phyloP scores from a whole-genome alignment of 2,113 vertebrate genomes.

The Lepidothrix coronata region DNA sequence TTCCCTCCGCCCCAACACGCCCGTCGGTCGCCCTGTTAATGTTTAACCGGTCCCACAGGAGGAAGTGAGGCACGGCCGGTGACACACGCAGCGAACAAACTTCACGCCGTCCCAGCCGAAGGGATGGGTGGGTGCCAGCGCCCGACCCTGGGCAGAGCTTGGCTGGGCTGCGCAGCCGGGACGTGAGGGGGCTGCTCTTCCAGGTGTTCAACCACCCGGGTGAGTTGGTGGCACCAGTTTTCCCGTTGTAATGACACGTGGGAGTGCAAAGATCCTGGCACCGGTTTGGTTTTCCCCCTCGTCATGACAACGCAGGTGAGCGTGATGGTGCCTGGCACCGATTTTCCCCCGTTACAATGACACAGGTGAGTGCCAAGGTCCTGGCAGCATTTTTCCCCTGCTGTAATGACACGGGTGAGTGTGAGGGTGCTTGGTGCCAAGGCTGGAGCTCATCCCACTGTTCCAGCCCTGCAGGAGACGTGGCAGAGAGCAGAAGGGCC shows the following conservation, averaged over 20 bases:
- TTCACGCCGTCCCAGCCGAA: fast-evolving
- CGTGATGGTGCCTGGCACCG: fast-evolving
- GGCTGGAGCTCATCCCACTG: fast-evolving
- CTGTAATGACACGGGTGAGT: background rate
- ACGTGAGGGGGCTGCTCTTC: fast-evolving
- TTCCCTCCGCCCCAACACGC: background rate
- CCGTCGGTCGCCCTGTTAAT: background rate
- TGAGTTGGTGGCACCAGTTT: no score
- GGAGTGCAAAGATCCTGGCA: fast-evolving
- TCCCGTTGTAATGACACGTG: background rate
- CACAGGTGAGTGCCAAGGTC: fast-evolving
- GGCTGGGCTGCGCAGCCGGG: fast-evolving
- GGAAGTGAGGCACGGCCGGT: background rate
- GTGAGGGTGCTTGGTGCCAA: fast-evolving
- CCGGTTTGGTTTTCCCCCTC: fast-evolving
- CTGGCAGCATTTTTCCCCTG: fast-evolving
- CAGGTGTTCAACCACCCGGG: fast-evolving
- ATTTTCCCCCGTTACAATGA: background rate
- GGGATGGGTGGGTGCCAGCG: background rate
- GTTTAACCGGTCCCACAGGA: background rate
- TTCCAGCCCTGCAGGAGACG: fast-evolving
- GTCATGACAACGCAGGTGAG: fast-evolving
- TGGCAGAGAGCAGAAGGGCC: background rate
- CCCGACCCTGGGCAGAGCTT: fast-evolving
- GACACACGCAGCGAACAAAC: background rate